Base-by-base conservation (phyloP, 2,113 vertebrate genomes). In the Notechis scutatus region DNA sequence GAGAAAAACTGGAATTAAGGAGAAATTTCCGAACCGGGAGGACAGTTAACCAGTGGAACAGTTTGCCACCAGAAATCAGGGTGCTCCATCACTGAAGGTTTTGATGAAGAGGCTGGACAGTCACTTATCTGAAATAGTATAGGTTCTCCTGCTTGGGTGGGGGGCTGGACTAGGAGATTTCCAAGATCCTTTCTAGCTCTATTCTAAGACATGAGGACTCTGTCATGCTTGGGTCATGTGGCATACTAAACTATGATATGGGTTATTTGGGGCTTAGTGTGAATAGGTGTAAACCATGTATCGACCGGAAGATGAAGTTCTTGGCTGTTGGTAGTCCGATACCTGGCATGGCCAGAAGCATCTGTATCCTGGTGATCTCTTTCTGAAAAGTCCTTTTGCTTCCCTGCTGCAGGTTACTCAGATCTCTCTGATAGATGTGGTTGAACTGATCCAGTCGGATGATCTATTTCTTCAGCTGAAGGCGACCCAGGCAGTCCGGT, bases 401-500 rank as follows among this genome's bases (percentile, higher is more conserved):
- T 93, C 47, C 95, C 91, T 81, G 3, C 94, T 87, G 5, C 92
- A 99, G 99, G 95, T 94, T 18, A 23, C 85, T 21, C 91, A 54
- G n/a, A 96, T 92, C 20, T 97, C 93, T 95, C 96, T 95, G 95
- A 94, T 98, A 91, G 98, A 99, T n/a, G 98, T 99, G 0, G 91
- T 98, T 21, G 45, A 94, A 89, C 97, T 96, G 0, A 94, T 99
- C 85, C 98, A 98, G 54, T 96, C 97, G 3, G 96, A 96, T 0
- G 89, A 97, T 91, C 93, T 91, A 0, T 93, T 96, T 47, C 64
- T 97, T 4, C 98, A 98, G 94, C 97, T 98, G 57, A 94, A 97
- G 59, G 98, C 99, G 1, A 98, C 98, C 6, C 98, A 98, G 94
- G 97, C 97, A n/a, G 94, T 97, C 96, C 99, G 99, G 99, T 99